Evolutionary conservation across 53 echinoderm and acorn worm genomes (phyloP), one percentile per base, ranked within the genome.

Genomic region (Paelopatides confundens): DNA sequence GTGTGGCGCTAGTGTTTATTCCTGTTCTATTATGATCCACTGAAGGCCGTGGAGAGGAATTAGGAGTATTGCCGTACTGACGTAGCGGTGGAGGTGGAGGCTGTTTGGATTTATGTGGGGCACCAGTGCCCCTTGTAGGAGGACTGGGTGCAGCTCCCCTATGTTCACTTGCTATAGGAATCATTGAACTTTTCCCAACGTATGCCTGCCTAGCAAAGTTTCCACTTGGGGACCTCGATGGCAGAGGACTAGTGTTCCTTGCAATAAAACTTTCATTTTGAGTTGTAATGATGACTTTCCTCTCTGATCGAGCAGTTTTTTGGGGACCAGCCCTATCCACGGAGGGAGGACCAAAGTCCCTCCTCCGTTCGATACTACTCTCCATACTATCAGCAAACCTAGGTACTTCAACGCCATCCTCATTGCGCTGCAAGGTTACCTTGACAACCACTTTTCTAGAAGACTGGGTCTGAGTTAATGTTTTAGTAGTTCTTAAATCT

Each of bases 391-490:
- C 84, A 34, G 84, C n/a, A 37, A 83, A 83, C 24, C 39, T 62
- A 27, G 84, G 84, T 10, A 37, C 64, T 47, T 87, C 91, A 27
- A 82, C 85, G 30, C 88, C 78, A 66, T 94, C 88, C 47, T 90
- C 85, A 39, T 90, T 81, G 78, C 94, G 87, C 65, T 92, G 77
- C 95, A 97, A 90, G 50, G 95, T 97, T 82, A 97, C 69, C 23
- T 95, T 97, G 26, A 97, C 93, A 35, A 97, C 97, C 18, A 97
- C 90, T 28, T 91, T 97, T 63, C 95, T 91, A 15, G 93, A 93
- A 34, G 85, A 82, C 46, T 88, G 70, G 9, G 85, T 82, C 47
- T 92, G 90, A 31, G 65, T 65, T 23, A 63, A 35, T 38, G 63
- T 83, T 76, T 92, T 90, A 1, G 82, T 85, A 52, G 90, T 94